A percentile compares a stretch with the other conserved stretches of the same genome.
phyloP scores from a whole-genome alignment of 2,113 vertebrate species.

The Daphoenositta chrysoptera region DNA sequence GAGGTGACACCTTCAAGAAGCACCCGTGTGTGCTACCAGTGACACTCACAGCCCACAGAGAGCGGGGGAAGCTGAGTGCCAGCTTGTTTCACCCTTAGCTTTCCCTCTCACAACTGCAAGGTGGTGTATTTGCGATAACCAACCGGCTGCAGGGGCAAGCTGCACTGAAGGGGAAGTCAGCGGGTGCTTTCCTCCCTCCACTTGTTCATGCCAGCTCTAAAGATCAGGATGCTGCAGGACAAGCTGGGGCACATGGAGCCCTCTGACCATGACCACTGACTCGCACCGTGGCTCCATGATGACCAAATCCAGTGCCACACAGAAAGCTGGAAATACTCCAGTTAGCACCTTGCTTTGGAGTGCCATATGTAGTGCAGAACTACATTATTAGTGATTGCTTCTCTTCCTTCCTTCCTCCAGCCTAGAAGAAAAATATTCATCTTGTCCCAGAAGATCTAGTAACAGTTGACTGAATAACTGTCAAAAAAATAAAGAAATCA shows the following conservation, averaged over 20 bases:
- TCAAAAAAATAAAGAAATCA: background rate
- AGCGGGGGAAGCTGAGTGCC: background rate
- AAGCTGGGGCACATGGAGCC: background rate
- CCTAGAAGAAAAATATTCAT: background rate
- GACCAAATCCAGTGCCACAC: background rate
- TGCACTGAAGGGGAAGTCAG: background rate
- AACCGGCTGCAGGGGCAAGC: background rate
- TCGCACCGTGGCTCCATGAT: rapidly evolving
- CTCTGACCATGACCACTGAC: background rate
- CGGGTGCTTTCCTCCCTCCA: background rate
- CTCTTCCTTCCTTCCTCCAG: background rate
- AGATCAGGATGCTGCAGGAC: background rate
- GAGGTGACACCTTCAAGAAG: background rate
- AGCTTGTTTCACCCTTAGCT: background rate
- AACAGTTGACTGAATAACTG: background rate
- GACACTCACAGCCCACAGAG: background rate
- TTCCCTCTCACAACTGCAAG: background rate
- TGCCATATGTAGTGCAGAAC: background rate
- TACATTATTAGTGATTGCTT: background rate
- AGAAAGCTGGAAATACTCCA: background rate
- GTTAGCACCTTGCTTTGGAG: background rate
- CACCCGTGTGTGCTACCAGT: background rate
- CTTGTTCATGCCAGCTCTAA: background rate
- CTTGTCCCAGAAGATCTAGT: background rate
- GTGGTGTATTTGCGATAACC: background rate